phyloP scores from a whole-genome alignment of 23 tunicate genomes.

The Styela clava region DNA sequence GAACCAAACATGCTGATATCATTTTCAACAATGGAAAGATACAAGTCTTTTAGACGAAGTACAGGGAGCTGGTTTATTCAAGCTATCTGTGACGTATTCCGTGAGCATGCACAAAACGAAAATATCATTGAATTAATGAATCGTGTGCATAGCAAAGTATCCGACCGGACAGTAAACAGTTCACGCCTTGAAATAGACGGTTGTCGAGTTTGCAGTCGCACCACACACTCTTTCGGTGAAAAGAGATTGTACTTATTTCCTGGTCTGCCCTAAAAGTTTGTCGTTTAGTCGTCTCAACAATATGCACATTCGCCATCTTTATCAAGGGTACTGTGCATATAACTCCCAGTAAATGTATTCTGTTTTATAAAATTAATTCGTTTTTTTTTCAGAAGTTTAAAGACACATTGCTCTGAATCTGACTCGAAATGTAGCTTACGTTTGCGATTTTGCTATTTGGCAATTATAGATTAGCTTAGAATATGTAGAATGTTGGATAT shows the following conservation, averaged over 20 bases:
- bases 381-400: too few species aligned
- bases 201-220: not conserved
- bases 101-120: not conserved
- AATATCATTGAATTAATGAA: not conserved
- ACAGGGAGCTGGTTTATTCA: slow-evolving; percentile 7
- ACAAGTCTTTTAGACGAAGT: not conserved
- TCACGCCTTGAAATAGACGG: not conserved
- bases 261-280: not conserved
- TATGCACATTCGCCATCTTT: too few species aligned
- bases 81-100: not conserved
- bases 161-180: not conserved
- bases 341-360: too few species aligned
- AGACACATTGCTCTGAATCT: too few species aligned
- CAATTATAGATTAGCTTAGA: too few species aligned
- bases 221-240: not conserved
- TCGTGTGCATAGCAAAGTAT: not conserved
- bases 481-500: too few species aligned
- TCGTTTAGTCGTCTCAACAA: too few species aligned
- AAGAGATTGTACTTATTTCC: slow-evolving; percentile 7
- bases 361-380: too few species aligned
- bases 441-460: too few species aligned
- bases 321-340: too few species aligned
- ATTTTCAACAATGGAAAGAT: not conserved
- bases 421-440: too few species aligned
- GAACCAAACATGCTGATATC: slow-evolving; percentile 1